Evolutionary conservation across 2,888 invertebrate species (phyloP).

Genomic region (Leptura quadrifasciata): DNA sequence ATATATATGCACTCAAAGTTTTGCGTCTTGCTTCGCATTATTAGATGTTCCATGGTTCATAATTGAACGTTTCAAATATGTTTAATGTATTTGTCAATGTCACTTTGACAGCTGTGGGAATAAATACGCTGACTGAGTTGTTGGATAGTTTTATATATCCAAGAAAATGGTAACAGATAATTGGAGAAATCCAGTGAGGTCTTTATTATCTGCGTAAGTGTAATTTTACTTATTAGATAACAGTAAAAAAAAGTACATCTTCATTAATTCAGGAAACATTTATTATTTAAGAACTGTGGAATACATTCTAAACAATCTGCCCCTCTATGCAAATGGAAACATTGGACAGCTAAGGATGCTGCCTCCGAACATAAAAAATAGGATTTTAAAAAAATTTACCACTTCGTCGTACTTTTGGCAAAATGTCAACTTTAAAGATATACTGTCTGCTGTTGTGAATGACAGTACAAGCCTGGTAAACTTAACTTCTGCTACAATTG

Average conservation of each 20-base stretch:
- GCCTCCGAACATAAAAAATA: slow-evolving; percentile 65
- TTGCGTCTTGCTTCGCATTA: too few relatives aligned
- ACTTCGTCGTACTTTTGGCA: slow-evolving; percentile 60
- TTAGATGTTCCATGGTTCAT: too few relatives aligned
- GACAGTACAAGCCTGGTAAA: slow-evolving; percentile 63
- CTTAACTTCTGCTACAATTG: slow-evolving; percentile 64
- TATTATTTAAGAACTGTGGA: slow-evolving; percentile 54
- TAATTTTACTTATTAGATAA: not conserved
- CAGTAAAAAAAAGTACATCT: not conserved
- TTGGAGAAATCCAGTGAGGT: slow-evolving; percentile 25
- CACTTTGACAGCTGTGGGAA: too few relatives aligned
- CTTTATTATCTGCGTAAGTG: slow-evolving; percentile 30
- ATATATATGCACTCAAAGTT: too few relatives aligned
- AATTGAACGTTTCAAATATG: too few relatives aligned
- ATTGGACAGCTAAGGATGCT: slow-evolving; percentile 56
- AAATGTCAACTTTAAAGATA: slow-evolving; percentile 59
- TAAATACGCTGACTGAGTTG: too few relatives aligned
- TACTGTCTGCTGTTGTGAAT: slow-evolving; percentile 64
- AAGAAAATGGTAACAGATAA: slow-evolving; percentile 16
- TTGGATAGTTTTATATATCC: not conserved
- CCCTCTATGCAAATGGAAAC: slow-evolving; percentile 50
- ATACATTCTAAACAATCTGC: slow-evolving; percentile 62
- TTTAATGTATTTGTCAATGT: too few relatives aligned
- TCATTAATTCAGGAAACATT: not conserved
- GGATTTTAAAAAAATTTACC: slow-evolving; percentile 64